Base-by-base conservation (phyloP, 2,888 invertebrate genomes). In the Pyrrhia umbra region DNA sequence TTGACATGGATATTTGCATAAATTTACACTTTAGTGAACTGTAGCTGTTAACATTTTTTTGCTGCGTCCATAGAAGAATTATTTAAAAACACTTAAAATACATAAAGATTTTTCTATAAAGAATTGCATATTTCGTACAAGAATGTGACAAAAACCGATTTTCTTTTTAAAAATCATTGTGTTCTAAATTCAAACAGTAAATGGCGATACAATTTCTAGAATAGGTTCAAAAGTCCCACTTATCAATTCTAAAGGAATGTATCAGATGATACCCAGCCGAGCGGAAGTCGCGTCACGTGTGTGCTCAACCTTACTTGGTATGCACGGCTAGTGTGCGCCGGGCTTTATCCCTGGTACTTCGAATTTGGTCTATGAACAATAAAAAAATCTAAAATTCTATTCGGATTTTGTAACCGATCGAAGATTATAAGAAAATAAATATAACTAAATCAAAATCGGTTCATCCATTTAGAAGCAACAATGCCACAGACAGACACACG, bases 231-330 rank as follows among this genome's bases (percentile, higher is more conserved):
- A 75, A 70, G 13, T 75, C 54, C 45, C 52, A 75, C 56, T 63
- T 37, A 72, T 51, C 34, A 60, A 69, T 66, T 46, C 61, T 68
- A 74, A 65, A 60, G 78, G 81, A 81, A 83, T 81, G 63, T 69
- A 79, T 75, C 85, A 85, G 85, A 83, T 85, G 84, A 80, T 77
- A 39, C 56, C 59, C 65, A 66, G 39, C 62, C 68, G 66, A 78
- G 64, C 91, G 92, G 92, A 92, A 90, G 88, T 89, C 80, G 84
- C 89, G 85, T 91, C 92, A 92, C 90, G 88, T 90, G 89, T 83
- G 78, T 68, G 69, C 77, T 40, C 64, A 51, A 68, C 75, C 84
- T 83, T 82, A 85, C 68, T 92, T 87, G 75, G 87, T 92, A 93
- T 93, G 85, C 91, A 74, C 52, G 68, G 63, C 77, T 66, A 62